phyloP scores from a whole-genome alignment of 2,113 vertebrate species.

The Uropsilus gracilis region DNA sequence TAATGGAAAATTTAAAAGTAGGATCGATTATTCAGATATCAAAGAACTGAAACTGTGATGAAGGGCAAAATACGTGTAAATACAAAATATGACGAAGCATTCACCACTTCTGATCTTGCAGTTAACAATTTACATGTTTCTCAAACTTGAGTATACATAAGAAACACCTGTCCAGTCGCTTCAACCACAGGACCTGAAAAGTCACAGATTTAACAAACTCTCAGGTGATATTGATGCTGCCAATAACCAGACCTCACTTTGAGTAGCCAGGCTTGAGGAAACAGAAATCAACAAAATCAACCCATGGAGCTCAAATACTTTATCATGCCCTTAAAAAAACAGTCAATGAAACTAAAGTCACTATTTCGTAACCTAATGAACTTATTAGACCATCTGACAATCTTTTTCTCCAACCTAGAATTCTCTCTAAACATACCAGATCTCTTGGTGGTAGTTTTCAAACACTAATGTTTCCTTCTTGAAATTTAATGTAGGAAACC shows the following conservation, averaged over 20 bases:
- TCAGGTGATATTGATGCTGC: neutral
- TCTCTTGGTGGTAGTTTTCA: neutral
- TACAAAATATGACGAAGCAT: neutral
- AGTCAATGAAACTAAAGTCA: constrained; percentile 13
- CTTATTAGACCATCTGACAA: neutral
- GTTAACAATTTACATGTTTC: neutral
- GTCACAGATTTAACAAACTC: neutral
- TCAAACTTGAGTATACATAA: neutral
- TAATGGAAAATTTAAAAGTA: neutral
- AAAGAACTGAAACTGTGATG: neutral
- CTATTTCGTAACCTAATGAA: neutral
- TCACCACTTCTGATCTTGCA: neutral
- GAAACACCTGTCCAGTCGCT: neutral
- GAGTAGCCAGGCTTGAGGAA: neutral
- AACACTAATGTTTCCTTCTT: neutral
- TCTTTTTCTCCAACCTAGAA: constrained; percentile 13
- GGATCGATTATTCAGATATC: neutral
- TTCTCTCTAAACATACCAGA: neutral
- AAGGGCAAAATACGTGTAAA: neutral
- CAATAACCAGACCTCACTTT: neutral
- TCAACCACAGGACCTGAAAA: neutral
- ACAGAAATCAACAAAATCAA: accelerated
- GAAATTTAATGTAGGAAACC: neutral
- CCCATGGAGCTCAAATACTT: neutral
- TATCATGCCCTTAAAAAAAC: neutral